phyloP scores from a whole-genome alignment of 2,888 invertebrate genomes.

The Drosophila helvetica region DNA sequence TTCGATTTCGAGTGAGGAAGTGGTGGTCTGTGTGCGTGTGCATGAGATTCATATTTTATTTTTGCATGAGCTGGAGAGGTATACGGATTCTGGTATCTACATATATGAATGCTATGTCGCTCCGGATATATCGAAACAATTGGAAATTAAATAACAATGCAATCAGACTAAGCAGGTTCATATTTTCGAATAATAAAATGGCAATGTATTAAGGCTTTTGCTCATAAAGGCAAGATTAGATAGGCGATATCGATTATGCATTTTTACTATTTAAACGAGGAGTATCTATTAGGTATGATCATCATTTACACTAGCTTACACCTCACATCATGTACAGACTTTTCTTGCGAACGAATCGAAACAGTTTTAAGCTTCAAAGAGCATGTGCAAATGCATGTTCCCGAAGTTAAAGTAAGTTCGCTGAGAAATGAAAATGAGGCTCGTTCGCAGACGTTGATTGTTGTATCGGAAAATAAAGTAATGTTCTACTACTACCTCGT shows the following conservation, averaged over 20 bases:
- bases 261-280: neutral
- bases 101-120: neutral
- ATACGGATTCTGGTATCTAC: neutral
- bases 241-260: neutral
- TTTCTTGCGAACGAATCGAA: neutral
- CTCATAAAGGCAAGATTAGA: neutral
- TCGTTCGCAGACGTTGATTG: neutral
- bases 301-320: neutral
- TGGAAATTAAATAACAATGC: neutral
- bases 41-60: neutral
- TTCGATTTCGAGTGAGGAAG: neutral
- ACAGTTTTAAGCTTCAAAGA: neutral
- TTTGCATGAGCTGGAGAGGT: conserved; percentile 5
- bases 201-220: neutral
- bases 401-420: neutral
- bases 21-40: neutral
- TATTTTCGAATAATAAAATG: neutral
- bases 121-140: neutral
- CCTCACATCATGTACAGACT: neutral
- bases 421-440: neutral
- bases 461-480: neutral
- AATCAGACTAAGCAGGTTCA: neutral
- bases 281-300: neutral
- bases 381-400: neutral
- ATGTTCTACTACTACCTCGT: neutral